phyloP scores from a whole-genome alignment of 2,888 invertebrate species.

The Marasmarcha lunaedactyla region DNA sequence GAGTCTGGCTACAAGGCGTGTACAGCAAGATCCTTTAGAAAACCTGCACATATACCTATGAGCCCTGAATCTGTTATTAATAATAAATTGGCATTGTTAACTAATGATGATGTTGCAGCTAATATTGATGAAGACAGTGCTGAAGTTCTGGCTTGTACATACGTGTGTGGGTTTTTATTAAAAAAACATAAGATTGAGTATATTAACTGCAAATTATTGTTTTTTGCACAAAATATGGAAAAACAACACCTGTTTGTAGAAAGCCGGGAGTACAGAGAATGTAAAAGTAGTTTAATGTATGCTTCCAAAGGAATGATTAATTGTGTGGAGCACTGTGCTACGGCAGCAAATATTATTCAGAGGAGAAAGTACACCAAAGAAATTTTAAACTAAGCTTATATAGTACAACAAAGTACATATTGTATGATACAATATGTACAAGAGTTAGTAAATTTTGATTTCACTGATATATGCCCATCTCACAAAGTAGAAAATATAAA shows the following conservation, averaged over 20 bases:
- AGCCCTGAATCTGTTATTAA: not conserved
- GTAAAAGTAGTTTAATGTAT: not conserved
- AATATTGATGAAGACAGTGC: not conserved
- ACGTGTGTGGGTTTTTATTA: slow-evolving; percentile 2
- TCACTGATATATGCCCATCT: too few species aligned
- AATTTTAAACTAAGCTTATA: not conserved
- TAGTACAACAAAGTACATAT: too few species aligned
- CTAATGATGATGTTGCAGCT: slow-evolving; percentile 7
- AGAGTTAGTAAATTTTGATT: not conserved
- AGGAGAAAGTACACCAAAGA: not conserved
- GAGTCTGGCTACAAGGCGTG: slow-evolving; percentile 12
- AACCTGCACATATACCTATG: slow-evolving; percentile 6
- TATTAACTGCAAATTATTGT: not conserved
- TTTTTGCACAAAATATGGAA: not conserved
- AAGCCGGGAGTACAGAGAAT: not conserved
- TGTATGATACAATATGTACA: not conserved
- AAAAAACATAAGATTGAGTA: not conserved
- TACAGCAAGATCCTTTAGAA: slow-evolving; percentile 15
- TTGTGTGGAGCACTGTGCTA: not conserved
- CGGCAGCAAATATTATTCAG: not conserved
- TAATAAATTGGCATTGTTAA: not conserved
- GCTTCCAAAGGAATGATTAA: not conserved
- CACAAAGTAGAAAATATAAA: too few species aligned
- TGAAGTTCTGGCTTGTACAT: slow-evolving; percentile 2
- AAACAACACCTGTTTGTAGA: not conserved